Conservation (phyloP, 2,797 vertebrate genomes). For the Amniataba percoides region DNA sequence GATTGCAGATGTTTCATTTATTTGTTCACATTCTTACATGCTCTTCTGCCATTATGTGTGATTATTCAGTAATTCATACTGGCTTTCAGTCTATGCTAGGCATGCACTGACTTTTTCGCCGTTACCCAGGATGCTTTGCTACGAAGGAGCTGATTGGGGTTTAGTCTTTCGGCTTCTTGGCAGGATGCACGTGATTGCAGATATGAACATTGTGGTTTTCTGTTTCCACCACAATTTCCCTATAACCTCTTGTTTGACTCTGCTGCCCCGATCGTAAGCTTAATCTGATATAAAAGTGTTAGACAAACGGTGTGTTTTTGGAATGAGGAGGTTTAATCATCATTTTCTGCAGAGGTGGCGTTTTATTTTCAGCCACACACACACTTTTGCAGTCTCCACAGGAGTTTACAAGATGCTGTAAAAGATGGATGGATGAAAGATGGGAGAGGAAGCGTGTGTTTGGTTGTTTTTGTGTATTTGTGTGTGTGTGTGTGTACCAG, state of each 20-base stretch:
- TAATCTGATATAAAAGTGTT: not conserved
- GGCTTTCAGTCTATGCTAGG: not conserved
- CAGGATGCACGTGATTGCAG: not conserved
- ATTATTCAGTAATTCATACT: not conserved
- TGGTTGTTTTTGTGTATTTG: no score
- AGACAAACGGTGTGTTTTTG: not conserved
- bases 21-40: conserved; percentile 10
- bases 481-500: conserved; percentile 2
- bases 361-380: not conserved
- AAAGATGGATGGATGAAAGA: conserved; percentile 30
- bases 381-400: not conserved
- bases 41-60: not conserved
- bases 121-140: not conserved
- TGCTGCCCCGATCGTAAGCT: not conserved
- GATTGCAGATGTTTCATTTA: not conserved
- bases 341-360: not conserved
- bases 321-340: not conserved
- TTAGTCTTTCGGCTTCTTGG: not conserved
- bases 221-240: not conserved
- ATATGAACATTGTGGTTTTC: not conserved
- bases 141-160: not conserved
- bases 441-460: conserved; percentile 21
- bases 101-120: not conserved
- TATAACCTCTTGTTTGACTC: not conserved
- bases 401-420: not conserved